These are phyloP conservation scores for Morus bassanus DNA, from an alignment of 2,797 vertebrate genomes.

Conservation along the genomic window DNA sequence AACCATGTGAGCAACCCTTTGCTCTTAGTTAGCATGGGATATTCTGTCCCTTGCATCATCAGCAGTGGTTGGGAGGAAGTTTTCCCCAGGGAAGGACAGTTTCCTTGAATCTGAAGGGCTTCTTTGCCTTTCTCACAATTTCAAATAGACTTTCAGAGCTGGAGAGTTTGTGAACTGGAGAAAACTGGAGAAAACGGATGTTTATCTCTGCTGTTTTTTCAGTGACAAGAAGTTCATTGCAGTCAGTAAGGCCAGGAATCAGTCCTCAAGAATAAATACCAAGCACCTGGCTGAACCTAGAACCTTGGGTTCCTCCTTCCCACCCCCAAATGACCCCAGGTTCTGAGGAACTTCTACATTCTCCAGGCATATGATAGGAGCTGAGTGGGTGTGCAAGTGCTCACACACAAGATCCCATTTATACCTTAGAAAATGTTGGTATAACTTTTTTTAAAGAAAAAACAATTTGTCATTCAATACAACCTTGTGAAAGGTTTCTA, in stretches of 20 bases:
- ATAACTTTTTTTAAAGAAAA: background rate
- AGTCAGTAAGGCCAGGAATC: background rate
- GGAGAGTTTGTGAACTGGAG: background rate
- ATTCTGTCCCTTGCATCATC: background rate
- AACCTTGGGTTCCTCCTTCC: background rate
- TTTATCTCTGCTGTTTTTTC: background rate
- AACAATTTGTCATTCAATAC: background rate
- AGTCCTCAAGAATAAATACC: background rate
- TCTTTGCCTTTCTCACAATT: background rate
- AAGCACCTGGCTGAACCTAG: background rate
- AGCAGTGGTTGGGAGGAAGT: background rate
- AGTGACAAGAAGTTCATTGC: background rate
- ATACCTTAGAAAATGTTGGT: background rate
- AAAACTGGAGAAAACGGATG: background rate
- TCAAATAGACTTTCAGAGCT: background rate
- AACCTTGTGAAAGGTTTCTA: background rate
- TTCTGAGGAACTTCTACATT: background rate
- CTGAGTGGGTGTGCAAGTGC: background rate
- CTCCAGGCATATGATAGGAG: background rate
- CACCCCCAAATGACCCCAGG: background rate
- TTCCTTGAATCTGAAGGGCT: background rate
- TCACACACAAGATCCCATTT: background rate
- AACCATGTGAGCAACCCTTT: background rate
- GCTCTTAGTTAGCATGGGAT: background rate
- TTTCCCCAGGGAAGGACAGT: background rate